Conservation (phyloP, 1,140 invertebrate genomes). For the Berghia stephanieae region DNA sequence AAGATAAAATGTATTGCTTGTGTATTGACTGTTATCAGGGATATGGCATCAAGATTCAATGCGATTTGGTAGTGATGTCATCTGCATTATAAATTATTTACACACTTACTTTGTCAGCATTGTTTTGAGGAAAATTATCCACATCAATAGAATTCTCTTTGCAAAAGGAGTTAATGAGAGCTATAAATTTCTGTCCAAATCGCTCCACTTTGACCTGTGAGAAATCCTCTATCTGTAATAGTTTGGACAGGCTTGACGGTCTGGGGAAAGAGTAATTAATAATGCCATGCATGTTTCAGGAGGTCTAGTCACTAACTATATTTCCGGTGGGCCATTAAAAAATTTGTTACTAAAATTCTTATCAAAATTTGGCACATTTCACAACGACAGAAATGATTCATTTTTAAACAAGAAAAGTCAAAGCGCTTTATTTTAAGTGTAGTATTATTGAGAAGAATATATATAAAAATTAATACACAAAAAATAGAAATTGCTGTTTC, state of each 20-base stretch:
- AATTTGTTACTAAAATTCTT: neutral
- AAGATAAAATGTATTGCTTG: too few species aligned
- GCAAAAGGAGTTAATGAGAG: slow-evolving; percentile 59
- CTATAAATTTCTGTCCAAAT: slow-evolving; percentile 69
- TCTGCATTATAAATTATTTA: neutral
- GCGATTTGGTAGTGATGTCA: neutral
- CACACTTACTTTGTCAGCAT: slow-evolving; percentile 18
- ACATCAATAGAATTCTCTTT: slow-evolving; percentile 49
- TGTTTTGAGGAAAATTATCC: slow-evolving; percentile 51
- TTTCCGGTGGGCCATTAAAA: neutral
- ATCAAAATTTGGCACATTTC: neutral
- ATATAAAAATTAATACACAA: neutral
- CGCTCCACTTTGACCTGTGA: slow-evolving; percentile 71
- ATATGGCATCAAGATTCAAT: neutral
- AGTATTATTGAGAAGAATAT: neutral
- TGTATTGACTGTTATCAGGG: neutral
- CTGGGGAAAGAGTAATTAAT: slow-evolving; percentile 43
- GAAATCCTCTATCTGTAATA: slow-evolving; percentile 72
- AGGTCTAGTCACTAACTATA: neutral
- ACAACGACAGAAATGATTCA: neutral
- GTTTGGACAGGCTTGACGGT: slow-evolving; percentile 65
- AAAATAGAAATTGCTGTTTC: neutral
- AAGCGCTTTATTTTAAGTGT: neutral
- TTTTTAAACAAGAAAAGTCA: neutral
- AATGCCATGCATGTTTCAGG: neutral